phyloP scores from a whole-genome alignment of 2,888 invertebrate species.

The Oscheius sp. region DNA sequence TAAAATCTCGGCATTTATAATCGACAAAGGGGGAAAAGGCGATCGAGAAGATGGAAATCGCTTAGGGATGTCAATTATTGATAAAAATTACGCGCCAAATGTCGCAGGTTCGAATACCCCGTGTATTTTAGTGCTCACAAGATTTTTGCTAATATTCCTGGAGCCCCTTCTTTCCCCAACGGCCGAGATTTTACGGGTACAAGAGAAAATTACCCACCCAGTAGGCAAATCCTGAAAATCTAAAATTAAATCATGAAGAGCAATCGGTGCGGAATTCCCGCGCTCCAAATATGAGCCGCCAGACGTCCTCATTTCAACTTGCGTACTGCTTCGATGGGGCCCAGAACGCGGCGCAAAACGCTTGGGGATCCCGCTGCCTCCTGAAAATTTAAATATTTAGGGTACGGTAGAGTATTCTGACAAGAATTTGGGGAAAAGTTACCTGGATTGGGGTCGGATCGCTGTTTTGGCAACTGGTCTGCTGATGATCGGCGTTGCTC shows the following conservation, averaged over 20 bases:
- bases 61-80: too few relatives aligned
- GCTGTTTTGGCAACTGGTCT: background rate
- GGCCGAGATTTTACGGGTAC: too few relatives aligned
- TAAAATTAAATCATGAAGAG: constrained; percentile 19
- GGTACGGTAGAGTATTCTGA: background rate
- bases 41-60: too few relatives aligned
- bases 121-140: too few relatives aligned
- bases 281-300: constrained; percentile 7
- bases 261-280: constrained; percentile 28
- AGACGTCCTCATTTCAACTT: constrained; percentile 26
- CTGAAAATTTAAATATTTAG: constrained; percentile 1
- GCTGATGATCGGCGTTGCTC: background rate
- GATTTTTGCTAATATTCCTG: too few relatives aligned
- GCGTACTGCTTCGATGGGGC: constrained; percentile 35
- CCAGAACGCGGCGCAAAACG: constrained; percentile 29
- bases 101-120: too few relatives aligned
- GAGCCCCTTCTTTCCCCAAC: too few relatives aligned
- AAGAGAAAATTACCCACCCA: too few relatives aligned
- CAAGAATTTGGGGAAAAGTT: background rate
- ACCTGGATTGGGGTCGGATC: constrained; percentile 1
- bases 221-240: constrained; percentile 2
- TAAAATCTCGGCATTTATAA: too few relatives aligned
- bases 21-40: too few relatives aligned
- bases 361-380: background rate
- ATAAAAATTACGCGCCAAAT: too few relatives aligned